Base-by-base conservation (phyloP, 2,888 invertebrate species). In the Pristionchus fissidentatus region DNA sequence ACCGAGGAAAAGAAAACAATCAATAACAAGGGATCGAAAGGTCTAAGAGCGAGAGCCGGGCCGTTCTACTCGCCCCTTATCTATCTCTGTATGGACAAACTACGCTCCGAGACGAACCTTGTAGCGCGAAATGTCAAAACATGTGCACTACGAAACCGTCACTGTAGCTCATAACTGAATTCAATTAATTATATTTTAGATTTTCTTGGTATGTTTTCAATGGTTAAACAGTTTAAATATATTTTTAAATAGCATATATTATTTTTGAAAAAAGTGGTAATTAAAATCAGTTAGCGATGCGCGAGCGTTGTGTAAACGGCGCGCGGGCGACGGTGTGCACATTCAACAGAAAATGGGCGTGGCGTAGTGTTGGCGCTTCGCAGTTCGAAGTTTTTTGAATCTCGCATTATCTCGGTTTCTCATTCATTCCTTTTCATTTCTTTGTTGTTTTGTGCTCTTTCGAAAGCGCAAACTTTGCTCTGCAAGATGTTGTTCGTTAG, bases 311-410 rank as follows among this genome's bases (percentile, higher is more conserved):
- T 7, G 35, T 26, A 32, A 1, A 19, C 41, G 70, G n/a, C 70
- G 41, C 32, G 8, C 41, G 3, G 29, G 70, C 41, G 38, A 19
- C 8, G 43, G 70, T 26, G 70, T 41, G 41, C 70, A 15, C 41
- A 7, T 5, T 35, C 70, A 41, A n/a, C n/a, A 8, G 70, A 66
- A 66, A 43, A 41, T 41, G 66, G 70, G 70, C 70, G 70, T 7
- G 26, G 70, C 43, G 41, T 70, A 15, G 41, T 13, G 70, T 70
- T 66, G 70, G 70, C 70, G 66, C 4, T 66, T 70, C 43, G 70
- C 70, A 70, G 70, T 70, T 70, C 70, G 70, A 32, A 4, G n/a
- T 70, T 62, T 66, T 70, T 70, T 70, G 41, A 41, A 41, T 70
- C 70, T 41, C 70, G 66, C 22, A 41, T 70, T 41, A n/a, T 41